Conservation (phyloP, 1,140 invertebrate genomes). For the Drosophila kohkoa region DNA sequence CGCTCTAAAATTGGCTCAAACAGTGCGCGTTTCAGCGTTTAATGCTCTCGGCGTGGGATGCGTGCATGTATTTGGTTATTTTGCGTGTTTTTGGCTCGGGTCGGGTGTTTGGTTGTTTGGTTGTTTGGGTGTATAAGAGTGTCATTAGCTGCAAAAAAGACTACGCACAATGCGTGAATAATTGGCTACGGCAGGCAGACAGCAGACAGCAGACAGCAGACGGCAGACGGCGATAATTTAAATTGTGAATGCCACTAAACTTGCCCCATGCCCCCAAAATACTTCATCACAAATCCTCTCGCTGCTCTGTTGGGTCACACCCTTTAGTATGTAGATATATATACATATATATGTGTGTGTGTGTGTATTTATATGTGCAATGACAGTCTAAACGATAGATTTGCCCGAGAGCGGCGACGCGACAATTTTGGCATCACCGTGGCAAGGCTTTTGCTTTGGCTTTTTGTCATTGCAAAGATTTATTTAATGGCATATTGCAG, state of each 20-base stretch:
- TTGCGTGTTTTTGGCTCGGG: not conserved
- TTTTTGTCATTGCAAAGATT: slow-evolving; percentile 63
- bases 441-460: slow-evolving; percentile 28
- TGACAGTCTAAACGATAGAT: slow-evolving; percentile 69
- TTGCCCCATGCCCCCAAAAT: slow-evolving; percentile 22
- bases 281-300: slow-evolving; percentile 33
- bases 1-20: slow-evolving; percentile 36
- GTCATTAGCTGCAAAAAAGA: slow-evolving; percentile 45
- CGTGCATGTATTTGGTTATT: slow-evolving; percentile 1
- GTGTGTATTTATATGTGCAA: slow-evolving; percentile 57
- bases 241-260: slow-evolving; percentile 48
- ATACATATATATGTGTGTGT: not conserved
- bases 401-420: slow-evolving; percentile 28
- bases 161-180: slow-evolving; percentile 60
- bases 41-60: slow-evolving; percentile 11
- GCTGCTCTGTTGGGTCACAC: slow-evolving; percentile 10
- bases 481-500: slow-evolving; percentile 52
- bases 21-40: slow-evolving; percentile 26
- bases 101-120: no score
- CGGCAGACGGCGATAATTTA: slow-evolving; percentile 45
- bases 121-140: slow-evolving; percentile 8
- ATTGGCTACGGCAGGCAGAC: slow-evolving; percentile 48
- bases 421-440: not conserved
- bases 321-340: not conserved
- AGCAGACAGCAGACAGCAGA: no score